Percentiles rank a stretch among this genome's conserved stretches.
Evolutionary conservation across 2,888 invertebrate species (phyloP).

Genomic region (Rhorus exstirpatorius): DNA sequence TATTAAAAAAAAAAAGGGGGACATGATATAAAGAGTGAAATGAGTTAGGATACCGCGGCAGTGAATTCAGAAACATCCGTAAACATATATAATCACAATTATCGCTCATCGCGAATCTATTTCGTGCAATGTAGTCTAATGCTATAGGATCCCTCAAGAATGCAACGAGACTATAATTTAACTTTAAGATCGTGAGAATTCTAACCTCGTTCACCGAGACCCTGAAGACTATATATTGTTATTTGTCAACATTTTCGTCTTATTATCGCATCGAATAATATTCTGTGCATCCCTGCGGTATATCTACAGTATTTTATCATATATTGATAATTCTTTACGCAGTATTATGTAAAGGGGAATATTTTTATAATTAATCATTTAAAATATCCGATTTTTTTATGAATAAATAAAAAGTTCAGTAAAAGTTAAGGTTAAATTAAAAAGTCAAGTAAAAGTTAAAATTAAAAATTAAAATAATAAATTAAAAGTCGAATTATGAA

Average conservation of each 20-base stretch:
- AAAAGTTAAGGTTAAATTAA: too few species aligned
- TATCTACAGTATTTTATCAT: too few species aligned
- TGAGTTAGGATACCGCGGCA: background rate
- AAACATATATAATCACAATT: conserved; percentile 19
- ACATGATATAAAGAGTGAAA: background rate
- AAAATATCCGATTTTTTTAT: too few species aligned
- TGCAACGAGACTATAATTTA: conserved; percentile 39
- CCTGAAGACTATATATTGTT: conserved; percentile 34
- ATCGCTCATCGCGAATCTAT: conserved; percentile 14
- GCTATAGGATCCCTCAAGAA: conserved; percentile 8
- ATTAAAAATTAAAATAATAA: conserved; percentile 16
- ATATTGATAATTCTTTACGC: too few species aligned
- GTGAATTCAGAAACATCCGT: background rate
- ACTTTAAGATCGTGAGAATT: conserved; percentile 18
- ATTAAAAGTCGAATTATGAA: background rate
- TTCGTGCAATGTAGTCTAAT: background rate
- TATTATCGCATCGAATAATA: conserved; percentile 27
- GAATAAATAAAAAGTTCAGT: too few species aligned
- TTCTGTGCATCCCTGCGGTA: too few species aligned
- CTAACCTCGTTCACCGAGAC: conserved; percentile 40
- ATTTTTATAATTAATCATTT: too few species aligned
- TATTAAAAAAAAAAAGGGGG: background rate
- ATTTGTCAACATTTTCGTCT: conserved; percentile 1
- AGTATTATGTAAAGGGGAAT: too few species aligned
- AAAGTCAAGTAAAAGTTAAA: too few species aligned